These are phyloP conservation scores for Phalacrocorax carbo DNA, from an alignment of 2,113 vertebrate species.

Conservation along the genomic window DNA sequence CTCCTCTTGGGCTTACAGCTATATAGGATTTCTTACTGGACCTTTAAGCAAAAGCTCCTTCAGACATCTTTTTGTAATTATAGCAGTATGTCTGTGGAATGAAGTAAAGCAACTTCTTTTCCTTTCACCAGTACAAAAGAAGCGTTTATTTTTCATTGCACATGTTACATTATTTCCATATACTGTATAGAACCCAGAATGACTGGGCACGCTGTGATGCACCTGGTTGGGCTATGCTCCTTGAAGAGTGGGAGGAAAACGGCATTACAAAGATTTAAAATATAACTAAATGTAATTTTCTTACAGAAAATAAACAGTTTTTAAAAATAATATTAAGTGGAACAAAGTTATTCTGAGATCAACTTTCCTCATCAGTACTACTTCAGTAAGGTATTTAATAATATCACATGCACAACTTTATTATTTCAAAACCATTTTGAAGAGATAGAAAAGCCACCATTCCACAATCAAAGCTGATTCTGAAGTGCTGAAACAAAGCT, in stretches of 20 bases:
- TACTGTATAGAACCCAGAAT: neutral
- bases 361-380: neutral
- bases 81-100: neutral
- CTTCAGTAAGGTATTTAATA: neutral
- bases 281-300: neutral
- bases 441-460: neutral
- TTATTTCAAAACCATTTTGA: constrained; percentile 33
- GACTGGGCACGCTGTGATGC: neutral
- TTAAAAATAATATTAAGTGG: neutral
- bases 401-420: neutral
- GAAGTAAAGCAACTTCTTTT: neutral
- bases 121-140: neutral
- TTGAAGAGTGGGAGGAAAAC: neutral
- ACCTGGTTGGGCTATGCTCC: neutral
- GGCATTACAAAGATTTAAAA: neutral
- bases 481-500: constrained; percentile 62
- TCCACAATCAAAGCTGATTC: constrained; percentile 48
- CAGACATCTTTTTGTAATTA: neutral
- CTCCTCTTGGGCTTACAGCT: neutral
- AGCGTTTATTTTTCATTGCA: neutral
- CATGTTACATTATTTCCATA: neutral
- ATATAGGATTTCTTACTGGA: neutral
- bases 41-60: neutral
- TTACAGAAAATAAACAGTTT: neutral
- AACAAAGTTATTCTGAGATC: neutral